A percentile compares a stretch with the other conserved stretches of the same genome.
These are phyloP conservation scores for Neotragus pygmaeus DNA, from an alignment of 2,113 vertebrate genomes.

Conservation along the genomic window DNA sequence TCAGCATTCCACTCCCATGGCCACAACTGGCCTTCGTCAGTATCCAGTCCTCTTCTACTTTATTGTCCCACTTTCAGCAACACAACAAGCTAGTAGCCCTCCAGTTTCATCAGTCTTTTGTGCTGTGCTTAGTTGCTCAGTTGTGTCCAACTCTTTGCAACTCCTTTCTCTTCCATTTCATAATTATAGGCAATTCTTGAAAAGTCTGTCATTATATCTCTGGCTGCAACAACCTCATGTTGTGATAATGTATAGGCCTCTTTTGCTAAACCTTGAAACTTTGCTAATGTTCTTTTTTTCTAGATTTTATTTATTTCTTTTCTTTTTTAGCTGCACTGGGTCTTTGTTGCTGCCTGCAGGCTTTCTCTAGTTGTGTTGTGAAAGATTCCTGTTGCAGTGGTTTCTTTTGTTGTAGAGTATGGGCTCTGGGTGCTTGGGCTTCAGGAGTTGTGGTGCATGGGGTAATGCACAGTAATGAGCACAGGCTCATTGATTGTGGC, in stretches of 20 bases:
- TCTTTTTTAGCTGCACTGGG: background rate
- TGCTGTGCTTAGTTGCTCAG: background rate
- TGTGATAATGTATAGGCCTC: background rate
- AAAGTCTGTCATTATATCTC: background rate
- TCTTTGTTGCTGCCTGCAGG: background rate
- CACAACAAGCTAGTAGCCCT: background rate
- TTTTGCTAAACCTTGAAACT: background rate
- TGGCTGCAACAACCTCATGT: background rate
- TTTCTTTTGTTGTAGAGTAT: rapidly evolving
- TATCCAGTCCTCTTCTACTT: background rate
- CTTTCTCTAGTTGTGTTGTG: background rate
- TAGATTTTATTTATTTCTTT: background rate
- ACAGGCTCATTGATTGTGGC: background rate
- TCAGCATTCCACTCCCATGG: background rate
- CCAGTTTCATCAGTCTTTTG: background rate
- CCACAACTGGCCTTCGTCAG: background rate
- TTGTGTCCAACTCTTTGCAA: background rate
- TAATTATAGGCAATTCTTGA: background rate
- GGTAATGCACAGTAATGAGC: background rate
- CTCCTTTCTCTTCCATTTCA: background rate
- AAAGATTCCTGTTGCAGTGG: background rate
- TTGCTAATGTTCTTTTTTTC: background rate
- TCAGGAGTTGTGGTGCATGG: background rate
- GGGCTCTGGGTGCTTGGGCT: background rate
- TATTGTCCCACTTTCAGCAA: background rate